phyloP scores from a whole-genome alignment of 2,888 invertebrate species.

The Chouioia cunea region DNA sequence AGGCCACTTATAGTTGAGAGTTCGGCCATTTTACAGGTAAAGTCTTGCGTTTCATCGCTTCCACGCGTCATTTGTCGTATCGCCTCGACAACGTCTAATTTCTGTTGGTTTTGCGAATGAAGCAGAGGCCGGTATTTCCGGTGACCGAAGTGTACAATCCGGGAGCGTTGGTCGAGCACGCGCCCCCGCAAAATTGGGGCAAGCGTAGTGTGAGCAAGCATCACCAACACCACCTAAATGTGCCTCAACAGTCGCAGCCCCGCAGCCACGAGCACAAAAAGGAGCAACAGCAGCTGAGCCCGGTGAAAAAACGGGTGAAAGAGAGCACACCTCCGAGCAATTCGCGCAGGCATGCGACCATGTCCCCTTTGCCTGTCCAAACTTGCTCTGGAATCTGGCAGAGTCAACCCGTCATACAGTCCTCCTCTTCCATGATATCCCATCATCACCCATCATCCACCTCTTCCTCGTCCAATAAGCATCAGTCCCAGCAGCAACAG shows the following conservation, averaged over 20 bases:
- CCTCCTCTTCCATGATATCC: conserved; percentile 49
- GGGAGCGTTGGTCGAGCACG: conserved; percentile 71
- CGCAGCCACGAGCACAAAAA: conserved; percentile 77
- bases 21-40: conserved; percentile 78
- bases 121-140: conserved; percentile 75
- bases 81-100: not conserved
- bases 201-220: conserved; percentile 72
- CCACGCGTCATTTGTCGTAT: not conserved
- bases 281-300: conserved; percentile 91
- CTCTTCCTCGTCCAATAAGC: conserved; percentile 17
- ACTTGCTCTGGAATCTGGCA: conserved; percentile 29
- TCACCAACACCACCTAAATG: conserved; percentile 73
- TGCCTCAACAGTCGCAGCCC: conserved; percentile 74
- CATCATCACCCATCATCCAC: conserved; percentile 52
- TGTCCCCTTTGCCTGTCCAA: conserved; percentile 9
- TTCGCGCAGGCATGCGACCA: conserved; percentile 61
- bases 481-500: conserved; percentile 41
- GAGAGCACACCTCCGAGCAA: conserved; percentile 89
- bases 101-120: conserved; percentile 63
- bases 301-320: conserved; percentile 96
- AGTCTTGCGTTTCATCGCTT: conserved; percentile 6
- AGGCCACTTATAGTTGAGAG: conserved; percentile 84
- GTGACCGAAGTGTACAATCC: conserved; percentile 74
- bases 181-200: conserved; percentile 67
- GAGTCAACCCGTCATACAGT: conserved; percentile 8